Conservation (phyloP, 1,140 invertebrate genomes). For the Danaus plexippus region DNA sequence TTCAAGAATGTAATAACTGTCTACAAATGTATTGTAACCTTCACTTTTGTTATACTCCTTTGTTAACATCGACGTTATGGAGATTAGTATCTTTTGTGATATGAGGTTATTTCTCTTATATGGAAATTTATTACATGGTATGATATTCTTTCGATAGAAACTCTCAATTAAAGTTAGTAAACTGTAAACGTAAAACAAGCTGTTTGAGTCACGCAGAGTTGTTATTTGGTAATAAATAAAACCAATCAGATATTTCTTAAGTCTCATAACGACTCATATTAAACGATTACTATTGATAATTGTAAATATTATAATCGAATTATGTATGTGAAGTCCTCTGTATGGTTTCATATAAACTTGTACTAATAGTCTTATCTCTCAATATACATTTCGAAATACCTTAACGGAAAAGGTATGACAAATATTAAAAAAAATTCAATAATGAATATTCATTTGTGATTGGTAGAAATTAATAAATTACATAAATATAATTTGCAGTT, state of each 20-base stretch:
- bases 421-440: too few relatives aligned
- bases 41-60: constrained; percentile 37
- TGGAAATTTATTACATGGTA: too few relatives aligned
- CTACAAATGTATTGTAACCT: constrained; percentile 30
- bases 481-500: constrained; percentile 5
- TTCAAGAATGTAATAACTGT: constrained; percentile 55
- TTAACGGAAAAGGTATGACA: too few relatives aligned
- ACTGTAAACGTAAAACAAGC: too few relatives aligned
- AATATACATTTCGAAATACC: too few relatives aligned
- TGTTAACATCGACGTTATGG: constrained; percentile 27
- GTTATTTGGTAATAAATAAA: constrained; percentile 1
- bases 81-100: constrained; percentile 23
- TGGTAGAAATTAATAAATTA: neutral
- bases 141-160: too few relatives aligned
- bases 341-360: too few relatives aligned
- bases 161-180: too few relatives aligned
- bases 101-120: constrained; percentile 5
- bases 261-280: too few relatives aligned
- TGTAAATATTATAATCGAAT: neutral
- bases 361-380: too few relatives aligned
- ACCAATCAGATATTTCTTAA: neutral
- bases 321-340: neutral
- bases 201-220: neutral
- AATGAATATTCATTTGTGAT: too few relatives aligned
- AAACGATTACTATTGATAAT: too few relatives aligned